phyloP scores from a whole-genome alignment of 2,888 invertebrate genomes.

The Drosophila mulleri region DNA sequence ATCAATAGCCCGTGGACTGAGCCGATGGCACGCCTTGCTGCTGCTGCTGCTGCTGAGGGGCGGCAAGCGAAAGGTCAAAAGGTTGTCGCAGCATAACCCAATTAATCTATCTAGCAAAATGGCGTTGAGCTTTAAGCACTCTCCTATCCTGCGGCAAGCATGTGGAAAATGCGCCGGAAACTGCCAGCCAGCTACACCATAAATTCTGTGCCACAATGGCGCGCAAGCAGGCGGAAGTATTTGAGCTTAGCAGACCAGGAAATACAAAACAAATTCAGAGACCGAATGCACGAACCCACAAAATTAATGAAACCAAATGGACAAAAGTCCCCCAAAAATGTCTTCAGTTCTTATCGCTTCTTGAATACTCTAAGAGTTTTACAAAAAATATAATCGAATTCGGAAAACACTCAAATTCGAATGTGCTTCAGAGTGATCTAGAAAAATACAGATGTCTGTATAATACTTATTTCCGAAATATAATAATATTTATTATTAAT shows the following conservation, averaged over 20 bases:
- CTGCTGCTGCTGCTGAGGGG: not conserved
- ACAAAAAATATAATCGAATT: not conserved
- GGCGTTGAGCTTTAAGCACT: conserved; percentile 48
- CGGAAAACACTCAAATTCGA: not conserved
- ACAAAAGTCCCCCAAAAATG: conserved; percentile 7
- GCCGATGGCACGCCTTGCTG: conserved; percentile 41
- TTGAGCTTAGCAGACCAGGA: conserved; percentile 65
- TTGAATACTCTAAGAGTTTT: conserved; percentile 31
- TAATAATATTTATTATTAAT: too few species aligned
- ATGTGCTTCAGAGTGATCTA: not conserved
- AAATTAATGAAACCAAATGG: conserved; percentile 71
- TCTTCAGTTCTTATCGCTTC: conserved; percentile 21
- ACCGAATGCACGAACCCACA: conserved; percentile 15
- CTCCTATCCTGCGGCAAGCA: conserved; percentile 37
- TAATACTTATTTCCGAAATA: too few species aligned
- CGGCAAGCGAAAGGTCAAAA: conserved; percentile 56
- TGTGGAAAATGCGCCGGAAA: conserved; percentile 74
- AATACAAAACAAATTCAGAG: conserved; percentile 70
- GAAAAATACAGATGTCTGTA: too few species aligned
- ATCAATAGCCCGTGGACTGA: conserved; percentile 32
- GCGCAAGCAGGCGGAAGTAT: conserved; percentile 72
- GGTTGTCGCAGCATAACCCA: conserved; percentile 44
- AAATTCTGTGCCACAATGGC: conserved; percentile 63
- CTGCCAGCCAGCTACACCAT: conserved; percentile 62
- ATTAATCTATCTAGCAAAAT: conserved; percentile 55